phyloP scores from a whole-genome alignment of 2,888 invertebrate species.

The Drosophila limbata region DNA sequence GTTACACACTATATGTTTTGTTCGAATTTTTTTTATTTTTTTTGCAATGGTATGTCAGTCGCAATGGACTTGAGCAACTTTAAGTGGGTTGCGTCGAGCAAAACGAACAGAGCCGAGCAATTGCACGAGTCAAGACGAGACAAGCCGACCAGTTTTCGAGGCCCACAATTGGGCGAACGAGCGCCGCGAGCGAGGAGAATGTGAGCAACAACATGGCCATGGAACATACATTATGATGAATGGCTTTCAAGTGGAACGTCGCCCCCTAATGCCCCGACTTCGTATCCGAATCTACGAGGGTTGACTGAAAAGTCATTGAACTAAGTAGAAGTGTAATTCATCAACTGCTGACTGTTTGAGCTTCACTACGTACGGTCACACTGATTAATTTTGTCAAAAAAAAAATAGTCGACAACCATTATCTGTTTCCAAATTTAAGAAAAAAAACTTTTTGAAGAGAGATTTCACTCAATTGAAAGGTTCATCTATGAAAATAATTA shows the following conservation, averaged over 20 bases:
- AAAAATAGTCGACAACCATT: too few species aligned
- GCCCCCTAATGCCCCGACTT: conserved; percentile 53
- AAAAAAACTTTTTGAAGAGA: too few species aligned
- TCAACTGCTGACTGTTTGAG: not conserved
- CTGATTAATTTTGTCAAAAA: too few species aligned
- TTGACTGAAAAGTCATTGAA: not conserved
- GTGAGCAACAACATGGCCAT: conserved; percentile 49
- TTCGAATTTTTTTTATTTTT: conserved; percentile 44
- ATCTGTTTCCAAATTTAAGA: too few species aligned
- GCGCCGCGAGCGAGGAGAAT: conserved; percentile 37
- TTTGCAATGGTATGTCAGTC: conserved; percentile 64
- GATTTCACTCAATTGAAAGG: too few species aligned
- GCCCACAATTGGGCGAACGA: conserved; percentile 32
- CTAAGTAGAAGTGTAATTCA: not conserved
- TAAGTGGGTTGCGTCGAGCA: conserved; percentile 71
- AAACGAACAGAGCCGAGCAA: conserved; percentile 18
- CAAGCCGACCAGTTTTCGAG: conserved; percentile 54
- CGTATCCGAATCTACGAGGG: conserved; percentile 32
- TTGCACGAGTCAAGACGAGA: conserved; percentile 26
- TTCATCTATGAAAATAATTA: not conserved
- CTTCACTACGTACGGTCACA: too few species aligned
- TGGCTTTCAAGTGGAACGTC: conserved; percentile 80
- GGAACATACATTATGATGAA: conserved; percentile 72
- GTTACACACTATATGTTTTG: conserved; percentile 20
- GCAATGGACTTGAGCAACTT: conserved; percentile 64